phyloP scores from a whole-genome alignment of 2,113 vertebrate species.

The Eolophus roseicapilla region DNA sequence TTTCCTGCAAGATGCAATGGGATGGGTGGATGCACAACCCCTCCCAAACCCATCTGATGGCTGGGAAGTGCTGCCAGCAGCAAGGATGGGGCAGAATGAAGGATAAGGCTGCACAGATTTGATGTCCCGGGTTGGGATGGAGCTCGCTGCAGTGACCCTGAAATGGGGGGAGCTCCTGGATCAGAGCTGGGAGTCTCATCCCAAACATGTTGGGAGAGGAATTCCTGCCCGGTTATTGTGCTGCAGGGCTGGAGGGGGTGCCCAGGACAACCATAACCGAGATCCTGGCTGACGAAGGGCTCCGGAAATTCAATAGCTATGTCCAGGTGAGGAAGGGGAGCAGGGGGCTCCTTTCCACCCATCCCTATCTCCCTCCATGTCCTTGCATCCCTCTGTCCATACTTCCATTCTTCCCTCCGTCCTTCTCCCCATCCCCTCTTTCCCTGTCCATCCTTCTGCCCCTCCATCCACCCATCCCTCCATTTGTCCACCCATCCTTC shows the following conservation, averaged over 20 bases:
- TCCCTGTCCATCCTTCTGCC: background rate
- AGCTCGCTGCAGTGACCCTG: background rate
- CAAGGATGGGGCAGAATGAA: background rate
- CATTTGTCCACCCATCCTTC: too few species aligned
- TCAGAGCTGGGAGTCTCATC: rapidly evolving
- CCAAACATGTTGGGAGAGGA: rapidly evolving
- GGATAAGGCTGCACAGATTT: rapidly evolving
- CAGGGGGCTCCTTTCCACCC: background rate
- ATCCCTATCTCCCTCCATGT: rapidly evolving
- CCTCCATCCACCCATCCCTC: background rate
- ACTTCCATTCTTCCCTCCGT: background rate
- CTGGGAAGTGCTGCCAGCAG: background rate
- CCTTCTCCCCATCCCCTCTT: background rate
- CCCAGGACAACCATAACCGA: conserved; percentile 55
- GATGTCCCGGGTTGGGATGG: background rate
- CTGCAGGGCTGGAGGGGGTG: conserved; percentile 3
- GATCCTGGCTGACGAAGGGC: conserved; percentile 66
- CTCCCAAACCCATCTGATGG: background rate
- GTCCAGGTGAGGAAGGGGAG: conserved; percentile 72
- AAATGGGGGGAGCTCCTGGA: background rate
- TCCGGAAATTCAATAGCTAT: conserved; percentile 77
- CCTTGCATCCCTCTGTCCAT: background rate
- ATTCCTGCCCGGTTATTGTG: background rate
- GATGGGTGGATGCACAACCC: background rate
- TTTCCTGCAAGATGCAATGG: background rate